Percentiles rank a stretch among this genome's conserved stretches.
Evolutionary conservation across 2,888 invertebrate species (phyloP).

Genomic region (Hirudinaria manillensis): DNA sequence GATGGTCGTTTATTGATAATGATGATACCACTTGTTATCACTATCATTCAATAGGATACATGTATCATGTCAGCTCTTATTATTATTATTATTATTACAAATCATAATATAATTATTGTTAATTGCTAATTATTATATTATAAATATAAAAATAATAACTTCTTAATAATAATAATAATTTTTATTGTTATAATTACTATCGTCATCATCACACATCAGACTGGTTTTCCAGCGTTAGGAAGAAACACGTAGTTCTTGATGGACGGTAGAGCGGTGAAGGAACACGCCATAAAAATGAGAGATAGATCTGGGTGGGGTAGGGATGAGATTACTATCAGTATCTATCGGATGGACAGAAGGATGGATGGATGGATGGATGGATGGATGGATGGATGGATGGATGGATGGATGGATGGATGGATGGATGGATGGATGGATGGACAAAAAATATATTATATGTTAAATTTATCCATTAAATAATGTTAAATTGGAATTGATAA

Average conservation of each 20-base stretch:
- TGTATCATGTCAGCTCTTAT: background rate
- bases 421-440: background rate
- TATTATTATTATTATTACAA: conserved; percentile 1
- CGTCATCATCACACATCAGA: background rate
- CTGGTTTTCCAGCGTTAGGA: no score
- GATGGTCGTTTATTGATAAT: no score
- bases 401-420: background rate
- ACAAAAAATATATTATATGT: no score
- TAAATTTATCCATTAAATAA: no score
- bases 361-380: background rate
- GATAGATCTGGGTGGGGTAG: no score
- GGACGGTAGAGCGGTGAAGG: no score
- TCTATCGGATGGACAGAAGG: background rate
- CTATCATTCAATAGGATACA: background rate
- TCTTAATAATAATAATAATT: background rate
- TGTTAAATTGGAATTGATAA: no score
- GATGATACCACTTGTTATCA: no score
- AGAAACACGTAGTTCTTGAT: no score
- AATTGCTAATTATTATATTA: background rate
- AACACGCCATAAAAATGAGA: no score
- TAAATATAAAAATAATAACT: background rate
- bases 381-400: background rate
- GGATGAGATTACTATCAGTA: no score
- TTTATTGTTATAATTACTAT: background rate
- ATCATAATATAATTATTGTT: background rate